Base-by-base conservation (phyloP, 2,113 vertebrate species). In the Dipodomys ordii region DNA sequence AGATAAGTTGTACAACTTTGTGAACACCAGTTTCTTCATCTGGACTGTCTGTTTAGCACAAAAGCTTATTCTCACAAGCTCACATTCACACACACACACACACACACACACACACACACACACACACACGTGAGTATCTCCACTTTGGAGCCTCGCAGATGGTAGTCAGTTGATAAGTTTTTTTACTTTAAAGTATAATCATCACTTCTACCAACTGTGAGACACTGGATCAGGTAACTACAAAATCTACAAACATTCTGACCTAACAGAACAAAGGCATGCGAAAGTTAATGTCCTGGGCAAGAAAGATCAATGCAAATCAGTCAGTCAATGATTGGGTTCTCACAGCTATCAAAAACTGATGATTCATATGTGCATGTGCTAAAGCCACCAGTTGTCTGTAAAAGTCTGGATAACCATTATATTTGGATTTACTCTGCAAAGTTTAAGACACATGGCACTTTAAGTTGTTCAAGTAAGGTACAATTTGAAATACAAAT, bases 391-490 rank as follows among this genome's bases (percentile, higher is more conserved):
- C 44, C 62, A 49, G 12, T 57, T 57, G 85, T 81, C 88, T 82
- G 53, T 57, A 57, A 16, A 57, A 57, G 53, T 57, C 11, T 57
- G 53, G 53, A 3, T 57, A 57, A 57, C 53, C 15, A 18, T 16
- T 16, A 57, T 57, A 18, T 57, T 57, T 57, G 15, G 15, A 57
- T 13, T 94, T 94, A 78, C 3, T 79, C 20, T 69, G 12, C 6
- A 91, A 85, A 91, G 71, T 6, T 89, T 86, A 18, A 92, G 92
- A 78, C 10, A 44, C 5, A 25, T 46, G 23, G 28, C 72, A 90
- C 35, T 90, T 95, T 87, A 90, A 90, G 35, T 46, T 82, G 19
- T 60, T 78, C 32, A 86, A 82, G 35, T 57, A 84, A 69, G 73
- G 65, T 28, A 53, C 32, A 93, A 62, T 32, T 46, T 23, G 19